Evolutionary conservation across 2,113 vertebrate species (phyloP).

Genomic region (Clinocottus analis): DNA sequence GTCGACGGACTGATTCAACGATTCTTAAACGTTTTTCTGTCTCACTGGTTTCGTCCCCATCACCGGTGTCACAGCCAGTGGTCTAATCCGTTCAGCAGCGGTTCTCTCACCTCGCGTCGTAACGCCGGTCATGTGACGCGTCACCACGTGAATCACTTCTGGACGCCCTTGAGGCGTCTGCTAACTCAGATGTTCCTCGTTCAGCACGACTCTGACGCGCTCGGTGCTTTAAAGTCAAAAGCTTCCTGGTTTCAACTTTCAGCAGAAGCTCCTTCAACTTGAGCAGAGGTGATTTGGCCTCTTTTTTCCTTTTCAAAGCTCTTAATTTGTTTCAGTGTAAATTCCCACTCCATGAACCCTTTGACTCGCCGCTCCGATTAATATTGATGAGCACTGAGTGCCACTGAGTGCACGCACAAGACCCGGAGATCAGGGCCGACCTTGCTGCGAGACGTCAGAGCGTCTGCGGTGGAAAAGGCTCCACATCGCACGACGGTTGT

Average conservation of each 20-base stretch:
- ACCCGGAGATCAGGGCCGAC: not conserved
- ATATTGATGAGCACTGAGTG: slow-evolving; percentile 11
- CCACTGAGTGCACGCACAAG: slow-evolving; percentile 6
- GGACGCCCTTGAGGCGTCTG: slow-evolving; percentile 5
- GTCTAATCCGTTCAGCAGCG: too few species aligned
- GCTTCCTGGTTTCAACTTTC: not conserved
- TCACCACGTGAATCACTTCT: slow-evolving; percentile 10
- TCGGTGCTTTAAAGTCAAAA: not conserved
- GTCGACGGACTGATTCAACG: not conserved
- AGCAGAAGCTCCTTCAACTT: not conserved
- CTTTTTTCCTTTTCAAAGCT: not conserved
- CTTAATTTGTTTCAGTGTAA: not conserved
- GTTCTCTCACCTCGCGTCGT: too few species aligned
- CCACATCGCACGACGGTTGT: not conserved
- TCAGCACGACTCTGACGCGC: not conserved
- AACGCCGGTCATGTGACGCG: too few species aligned
- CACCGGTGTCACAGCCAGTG: not conserved
- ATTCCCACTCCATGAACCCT: not conserved
- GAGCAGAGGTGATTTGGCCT: not conserved
- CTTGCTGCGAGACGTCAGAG: not conserved
- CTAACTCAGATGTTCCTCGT: slow-evolving; percentile 2
- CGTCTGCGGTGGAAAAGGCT: not conserved
- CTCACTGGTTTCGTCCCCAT: too few species aligned
- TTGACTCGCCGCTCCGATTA: slow-evolving; percentile 1
- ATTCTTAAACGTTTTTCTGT: not conserved